Base-by-base conservation (phyloP, 2,888 invertebrate genomes). In the Tinea semifulvella region DNA sequence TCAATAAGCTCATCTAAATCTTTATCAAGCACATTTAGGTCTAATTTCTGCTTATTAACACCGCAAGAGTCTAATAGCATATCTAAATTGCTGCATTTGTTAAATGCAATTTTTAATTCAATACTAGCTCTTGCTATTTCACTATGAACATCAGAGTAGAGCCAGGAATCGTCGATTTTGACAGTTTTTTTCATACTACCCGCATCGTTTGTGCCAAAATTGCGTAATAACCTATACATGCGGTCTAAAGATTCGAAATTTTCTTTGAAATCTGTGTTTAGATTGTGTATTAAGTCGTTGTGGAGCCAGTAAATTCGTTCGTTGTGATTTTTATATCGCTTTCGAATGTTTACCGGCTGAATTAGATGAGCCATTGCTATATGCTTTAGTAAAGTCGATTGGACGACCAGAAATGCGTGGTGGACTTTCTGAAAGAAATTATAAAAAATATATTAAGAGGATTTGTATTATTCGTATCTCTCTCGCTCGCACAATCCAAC, bases 291-390 rank as follows among this genome's bases (percentile, higher is more conserved):
- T 0, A 82, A 56, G 0, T 58, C 56, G 3, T 57, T 58, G 51
- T 82, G 80, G 0, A 80, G 55, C 81, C 81, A 82, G 39, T 72
- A 62, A 3, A 82, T 54, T 1, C 80, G 49, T 54, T 81, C 80
- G 51, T 81, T 81, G 53, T 74, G 70, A 36, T 81, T 76, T 25
- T 61, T 72, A 57, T 72, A 75, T 0, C 66, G 27, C 2, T 57
- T 62, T 6, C 58, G 61, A 0, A 60, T 56, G 1, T 64, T 60
- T 0, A 45, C 19, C 0, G 65, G 49, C 0, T 68, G 73, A 1
- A 66, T 54, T 43, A 56, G 68, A 45, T 82, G 82, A 0, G 63
- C 68, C 62, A 80, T 61, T 0, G 80, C 79, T 0, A 80, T 56
- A 47, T 75, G 70, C 48, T 79, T 80, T 0, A 82, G 51, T 0